Base-by-base conservation (phyloP, 64 coral and sea anemone species). In the Dendronephthya gigantea region DNA sequence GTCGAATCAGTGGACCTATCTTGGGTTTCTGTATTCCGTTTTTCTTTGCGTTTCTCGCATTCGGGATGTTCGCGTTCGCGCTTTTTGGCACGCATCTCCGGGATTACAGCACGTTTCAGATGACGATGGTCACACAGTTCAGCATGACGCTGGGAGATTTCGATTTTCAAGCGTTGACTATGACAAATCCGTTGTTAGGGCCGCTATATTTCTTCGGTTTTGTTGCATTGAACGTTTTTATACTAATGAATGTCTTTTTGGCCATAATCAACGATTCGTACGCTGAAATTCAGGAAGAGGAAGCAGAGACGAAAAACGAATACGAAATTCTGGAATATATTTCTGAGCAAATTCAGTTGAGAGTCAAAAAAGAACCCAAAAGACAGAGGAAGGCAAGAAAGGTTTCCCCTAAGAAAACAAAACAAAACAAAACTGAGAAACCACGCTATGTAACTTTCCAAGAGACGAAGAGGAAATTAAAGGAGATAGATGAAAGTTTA, bases 261-360 rank as follows among this genome's bases (percentile, higher is more conserved):
- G 92, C 94, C 0, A 97, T 93, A 81, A 93, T 97, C 55, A 97
- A 93, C 82, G 92, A 97, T 84, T 83, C 91, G 39, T 93, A 91
- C 36, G 12, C 92, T 4, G 94, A 90, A 2, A 89, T 97, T 39
- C 93, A 93, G 39, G 39, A 72, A 7, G 50, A 86, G 22, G 88
- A 90, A 23, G 87, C 93, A 12, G 83, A 91, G 27, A 81, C 85
- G 25, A 9, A 86, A 0, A 97, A 90, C n/a, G 94, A 97, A 35
- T 90, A 93, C 38, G 94, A 97, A 81, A 97, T 97, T 81, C 81
- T 97, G 16, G 90, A 93, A 23, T 75, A 75, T 27, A 27, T 75
- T 45, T 6, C 41, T 45, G 41, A 45, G 41, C 41, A 45, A 45
- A 45, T 45, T 45, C 41, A 45, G 41, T 45, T 45, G 41, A 45